Conservation (phyloP, 2,113 vertebrate genomes). For the Stegostoma tigrinum region DNA sequence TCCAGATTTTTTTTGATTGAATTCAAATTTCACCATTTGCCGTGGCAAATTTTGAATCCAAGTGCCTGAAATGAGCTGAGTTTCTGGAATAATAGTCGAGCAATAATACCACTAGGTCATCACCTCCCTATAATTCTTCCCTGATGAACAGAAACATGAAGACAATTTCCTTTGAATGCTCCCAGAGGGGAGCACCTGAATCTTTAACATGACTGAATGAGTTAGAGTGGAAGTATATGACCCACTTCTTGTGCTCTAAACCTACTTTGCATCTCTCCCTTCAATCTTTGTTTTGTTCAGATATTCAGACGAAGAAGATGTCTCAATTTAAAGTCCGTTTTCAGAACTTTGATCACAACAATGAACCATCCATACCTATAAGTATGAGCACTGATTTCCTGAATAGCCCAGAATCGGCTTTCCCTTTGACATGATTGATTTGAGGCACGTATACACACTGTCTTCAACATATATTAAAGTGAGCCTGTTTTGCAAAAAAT, state of each 20-base stretch:
- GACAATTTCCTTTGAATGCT: neutral
- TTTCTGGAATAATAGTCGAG: too few relatives aligned
- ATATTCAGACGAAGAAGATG: neutral
- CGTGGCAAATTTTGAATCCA: too few relatives aligned
- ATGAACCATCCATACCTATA: neutral
- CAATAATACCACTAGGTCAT: too few relatives aligned
- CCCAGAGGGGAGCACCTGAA: neutral
- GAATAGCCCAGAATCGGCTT: neutral
- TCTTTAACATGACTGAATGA: neutral
- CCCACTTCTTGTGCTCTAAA: neutral
- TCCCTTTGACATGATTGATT: neutral
- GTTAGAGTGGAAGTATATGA: neutral
- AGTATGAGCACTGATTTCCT: neutral
- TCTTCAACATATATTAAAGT: neutral
- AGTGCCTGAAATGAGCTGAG: too few relatives aligned
- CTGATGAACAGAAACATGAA: neutral
- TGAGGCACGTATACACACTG: neutral
- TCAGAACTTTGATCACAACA: neutral
- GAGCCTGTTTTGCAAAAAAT: neutral
- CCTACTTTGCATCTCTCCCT: neutral
- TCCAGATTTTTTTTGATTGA: too few relatives aligned
- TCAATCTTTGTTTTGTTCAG: neutral
- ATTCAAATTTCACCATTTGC: too few relatives aligned
- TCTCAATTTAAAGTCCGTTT: neutral
- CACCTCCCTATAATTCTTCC: too few relatives aligned